These are phyloP conservation scores for Mesorhabditis belari DNA, from an alignment of 2,888 invertebrate species.

Conservation along the genomic window DNA sequence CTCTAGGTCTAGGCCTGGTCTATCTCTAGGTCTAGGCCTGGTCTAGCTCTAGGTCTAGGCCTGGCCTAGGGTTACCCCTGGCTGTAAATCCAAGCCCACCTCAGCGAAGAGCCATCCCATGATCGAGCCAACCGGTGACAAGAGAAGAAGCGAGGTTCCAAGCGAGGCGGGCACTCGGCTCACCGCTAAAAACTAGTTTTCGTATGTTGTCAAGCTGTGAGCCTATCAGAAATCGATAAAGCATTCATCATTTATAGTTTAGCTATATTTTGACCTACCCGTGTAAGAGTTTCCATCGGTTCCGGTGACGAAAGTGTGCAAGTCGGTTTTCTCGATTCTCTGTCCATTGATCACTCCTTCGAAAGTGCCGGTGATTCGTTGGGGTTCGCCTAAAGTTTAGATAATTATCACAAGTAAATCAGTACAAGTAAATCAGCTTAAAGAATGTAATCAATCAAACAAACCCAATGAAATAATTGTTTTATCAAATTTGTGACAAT, in stretches of 20 bases:
- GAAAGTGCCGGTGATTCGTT: conserved; percentile 82
- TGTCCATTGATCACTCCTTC: conserved; percentile 74
- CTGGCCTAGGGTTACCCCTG: too few relatives aligned
- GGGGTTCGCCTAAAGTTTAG: conserved; percentile 66
- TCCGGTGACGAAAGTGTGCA: conserved; percentile 80
- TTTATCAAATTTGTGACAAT: too few relatives aligned
- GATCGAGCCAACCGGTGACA: conserved; percentile 74
- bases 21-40: too few relatives aligned
- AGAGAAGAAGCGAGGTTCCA: conserved; percentile 74
- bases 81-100: conserved; percentile 3
- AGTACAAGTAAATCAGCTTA: not conserved
- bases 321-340: conserved; percentile 67
- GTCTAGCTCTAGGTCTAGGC: too few relatives aligned
- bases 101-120: conserved; percentile 87
- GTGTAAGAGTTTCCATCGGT: conserved; percentile 36
- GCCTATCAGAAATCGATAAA: too few relatives aligned
- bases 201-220: not conserved
- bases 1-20: too few relatives aligned
- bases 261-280: conserved; percentile 10
- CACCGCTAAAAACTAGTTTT: not conserved
- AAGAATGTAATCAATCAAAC: too few relatives aligned
- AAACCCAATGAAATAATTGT: too few relatives aligned
- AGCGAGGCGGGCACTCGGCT: conserved; percentile 63
- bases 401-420: too few relatives aligned
- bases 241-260: not conserved